These are phyloP conservation scores for Frieseomelitta varia DNA, from an alignment of 1,140 invertebrate genomes.

Conservation along the genomic window DNA sequence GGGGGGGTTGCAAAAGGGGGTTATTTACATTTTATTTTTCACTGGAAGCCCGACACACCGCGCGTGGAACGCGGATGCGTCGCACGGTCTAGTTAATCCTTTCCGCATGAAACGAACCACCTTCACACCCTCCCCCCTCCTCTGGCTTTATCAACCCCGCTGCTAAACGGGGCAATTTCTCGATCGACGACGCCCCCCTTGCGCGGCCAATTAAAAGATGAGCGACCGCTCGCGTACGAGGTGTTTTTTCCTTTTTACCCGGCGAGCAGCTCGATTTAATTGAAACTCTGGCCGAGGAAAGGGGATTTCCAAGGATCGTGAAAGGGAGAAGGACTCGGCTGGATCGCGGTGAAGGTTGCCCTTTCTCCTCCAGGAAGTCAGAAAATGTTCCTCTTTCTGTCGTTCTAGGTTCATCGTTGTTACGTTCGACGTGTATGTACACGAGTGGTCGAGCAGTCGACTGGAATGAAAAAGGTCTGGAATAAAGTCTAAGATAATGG, in stretches of 20 bases:
- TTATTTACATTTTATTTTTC: conserved; percentile 30
- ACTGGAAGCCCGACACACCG: too few species aligned
- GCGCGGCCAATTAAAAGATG: conserved; percentile 4
- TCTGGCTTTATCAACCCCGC: background rate
- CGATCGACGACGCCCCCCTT: background rate
- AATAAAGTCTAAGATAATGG: too few species aligned
- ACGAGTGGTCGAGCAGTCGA: too few species aligned
- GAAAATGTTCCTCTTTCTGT: background rate
- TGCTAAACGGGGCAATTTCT: conserved; percentile 1
- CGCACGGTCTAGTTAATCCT: conserved; percentile 34
- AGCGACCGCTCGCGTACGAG: background rate
- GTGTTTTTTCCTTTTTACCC: background rate
- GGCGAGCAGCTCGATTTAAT: conserved; percentile 1
- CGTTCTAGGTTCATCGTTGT: background rate
- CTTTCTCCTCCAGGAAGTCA: background rate
- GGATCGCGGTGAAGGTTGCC: background rate
- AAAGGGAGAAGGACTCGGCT: background rate
- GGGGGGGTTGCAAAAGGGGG: too few species aligned
- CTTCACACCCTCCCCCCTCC: conserved; percentile 23
- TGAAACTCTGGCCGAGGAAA: background rate
- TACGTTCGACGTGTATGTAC: too few species aligned
- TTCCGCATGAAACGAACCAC: conserved; percentile 1
- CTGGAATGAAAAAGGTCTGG: too few species aligned
- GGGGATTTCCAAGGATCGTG: background rate
- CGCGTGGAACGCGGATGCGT: conserved; percentile 17